Percentiles rank a stretch among this genome's conserved stretches.
These are phyloP conservation scores for Zaprionus vittiger DNA, from an alignment of 1,140 invertebrate species.

Conservation along the genomic window DNA sequence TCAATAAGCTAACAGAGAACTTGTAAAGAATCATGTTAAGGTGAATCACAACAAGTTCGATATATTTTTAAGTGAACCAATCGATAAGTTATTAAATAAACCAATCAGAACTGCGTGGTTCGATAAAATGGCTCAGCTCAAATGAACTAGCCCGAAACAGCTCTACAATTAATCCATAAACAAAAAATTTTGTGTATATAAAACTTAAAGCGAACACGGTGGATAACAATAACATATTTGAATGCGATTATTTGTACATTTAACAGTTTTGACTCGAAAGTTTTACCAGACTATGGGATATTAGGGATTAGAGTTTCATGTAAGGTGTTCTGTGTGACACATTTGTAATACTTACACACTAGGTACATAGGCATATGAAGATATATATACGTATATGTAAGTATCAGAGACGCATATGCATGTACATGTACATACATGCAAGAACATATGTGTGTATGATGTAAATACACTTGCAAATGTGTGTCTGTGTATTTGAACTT, in stretches of 20 bases:
- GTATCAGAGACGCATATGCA: slow-evolving; percentile 36
- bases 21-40: not conserved
- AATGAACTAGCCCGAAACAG: slow-evolving; percentile 43
- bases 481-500: not conserved
- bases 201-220: slow-evolving; percentile 45
- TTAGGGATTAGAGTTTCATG: slow-evolving; percentile 41
- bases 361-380: slow-evolving; percentile 29
- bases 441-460: slow-evolving; percentile 5
- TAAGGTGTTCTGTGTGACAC: slow-evolving; percentile 63
- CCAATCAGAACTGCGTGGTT: slow-evolving; percentile 9
- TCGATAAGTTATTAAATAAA: not conserved
- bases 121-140: slow-evolving; percentile 29
- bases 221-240: slow-evolving; percentile 33
- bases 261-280: slow-evolving; percentile 45
- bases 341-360: slow-evolving; percentile 48
- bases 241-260: slow-evolving; percentile 38
- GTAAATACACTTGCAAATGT: not conserved
- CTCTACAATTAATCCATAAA: slow-evolving; percentile 72
- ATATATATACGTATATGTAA: slow-evolving; percentile 37
- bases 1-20: not conserved
- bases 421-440: slow-evolving; percentile 5
- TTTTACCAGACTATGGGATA: slow-evolving; percentile 53
- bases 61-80: not conserved
- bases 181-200: slow-evolving; percentile 69
- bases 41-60: slow-evolving; percentile 13